Base-by-base conservation (phyloP, 2,113 vertebrate genomes). In the Centropus unirufus region DNA sequence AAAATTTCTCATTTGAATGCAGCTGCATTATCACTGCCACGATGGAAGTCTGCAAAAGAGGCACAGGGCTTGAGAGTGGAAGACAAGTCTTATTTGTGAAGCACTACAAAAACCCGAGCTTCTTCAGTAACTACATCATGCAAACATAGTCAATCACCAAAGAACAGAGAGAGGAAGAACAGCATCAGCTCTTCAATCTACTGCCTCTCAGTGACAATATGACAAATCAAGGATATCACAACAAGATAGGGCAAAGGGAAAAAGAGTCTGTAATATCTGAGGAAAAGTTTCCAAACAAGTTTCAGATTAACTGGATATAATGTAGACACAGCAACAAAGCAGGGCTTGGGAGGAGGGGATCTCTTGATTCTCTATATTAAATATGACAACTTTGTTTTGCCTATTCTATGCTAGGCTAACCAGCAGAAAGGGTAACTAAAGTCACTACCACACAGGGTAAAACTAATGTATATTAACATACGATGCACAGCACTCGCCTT, bases 71-170 rank as follows among this genome's bases (percentile, higher is more conserved):
- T 47, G 44, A 16, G 12, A 9, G 12, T 51, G 30, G 58, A 72
- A 70, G 32, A 54, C 1, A 2, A 34, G 1, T 24, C 19, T 1
- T 4, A 14, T 40, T 58, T 54, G 8, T n/a, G 54, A 26, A 36
- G 29, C 21, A 81, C 34, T 4, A 3, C 82, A 75, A 39, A 36
- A 36, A 36, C 39, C 36, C 66, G 66, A 87, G 23, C 19, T 79
- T 54, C 47, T 42, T 75, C 82, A 61, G 32, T 3, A 40, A 3
- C 34, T 39, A 1, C 17, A 64, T n/a, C 27, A 49, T 14, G 36
- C 36, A 84, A 73, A 66, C 14, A 27, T 2, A 36, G 13, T 63
- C 72, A 47, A 16, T 58, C 70, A 81, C 32, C 61, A 55, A 77
- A 34, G 8, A 54, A 20, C 3, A 2, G 14, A 17, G n/a, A 42